Evolutionary conservation across 2,113 vertebrate species (phyloP), one percentile per base, ranked within the genome.

Genomic region (Recurvirostra avosetta): DNA sequence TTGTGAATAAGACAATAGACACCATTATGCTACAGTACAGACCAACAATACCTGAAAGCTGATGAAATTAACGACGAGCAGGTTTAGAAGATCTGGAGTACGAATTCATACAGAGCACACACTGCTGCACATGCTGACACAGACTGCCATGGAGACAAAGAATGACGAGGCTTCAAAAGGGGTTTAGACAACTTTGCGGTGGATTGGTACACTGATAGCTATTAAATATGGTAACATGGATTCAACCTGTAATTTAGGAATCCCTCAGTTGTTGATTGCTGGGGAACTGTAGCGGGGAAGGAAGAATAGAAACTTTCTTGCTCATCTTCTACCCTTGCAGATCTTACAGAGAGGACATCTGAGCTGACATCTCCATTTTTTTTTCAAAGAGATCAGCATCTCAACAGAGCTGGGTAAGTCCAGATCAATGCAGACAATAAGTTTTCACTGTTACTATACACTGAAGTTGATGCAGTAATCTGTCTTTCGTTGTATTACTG

Each of bases 401-500:
- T 76, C 85, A 47, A 23, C 41, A 38, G 52, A 86, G 45, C 40
- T 66, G 68, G 34, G 2, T 19, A 43, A 43, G 0, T 68, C n/a
- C 62, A 79, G 49, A 82, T 59, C 25, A 82, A 78, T 7, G 34
- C 34, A 86, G 66, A 65, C 52, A 82, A 3, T 26, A 61, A 30
- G 22, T 65, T 62, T 76, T 76, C 58, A 50, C 34, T 72, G 32
- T 68, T 75, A 62, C 8, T 74, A 49, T 26, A 86, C n/a, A 32
- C 21, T 67, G 65, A 17, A 71, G 13, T 15, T 78, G 56, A 85
- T 75, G 85, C 38, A 90, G 47, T 29, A 56, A 85, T 52, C 22
- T 47, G 59, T 84, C 66, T 53, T 40, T 61, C 71, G 73, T 3
- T 9, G 0, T 23, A 50, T 50, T 58, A 30, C 0, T 0, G 14